These are phyloP conservation scores for Pimpla rufipes DNA, from an alignment of 2,888 invertebrate species.

Conservation along the genomic window DNA sequence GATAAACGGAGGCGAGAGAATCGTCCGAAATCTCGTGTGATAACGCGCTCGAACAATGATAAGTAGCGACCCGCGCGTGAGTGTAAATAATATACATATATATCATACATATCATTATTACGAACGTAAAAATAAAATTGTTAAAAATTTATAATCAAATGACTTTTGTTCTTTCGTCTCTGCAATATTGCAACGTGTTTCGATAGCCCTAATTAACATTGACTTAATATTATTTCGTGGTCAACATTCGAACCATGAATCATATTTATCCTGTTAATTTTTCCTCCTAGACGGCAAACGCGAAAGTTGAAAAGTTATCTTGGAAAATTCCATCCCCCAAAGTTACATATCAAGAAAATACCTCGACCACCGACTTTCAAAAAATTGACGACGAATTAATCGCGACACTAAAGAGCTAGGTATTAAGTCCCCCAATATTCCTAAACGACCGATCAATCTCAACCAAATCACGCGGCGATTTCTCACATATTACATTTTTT, in stretches of 20 bases:
- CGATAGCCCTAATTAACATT: background rate
- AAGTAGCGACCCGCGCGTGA: constrained; percentile 8
- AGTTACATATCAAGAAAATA: too few species aligned
- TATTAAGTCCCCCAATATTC: background rate
- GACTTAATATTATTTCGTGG: background rate
- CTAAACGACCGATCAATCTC: too few species aligned
- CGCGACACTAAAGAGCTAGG: too few species aligned
- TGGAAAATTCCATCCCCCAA: too few species aligned
- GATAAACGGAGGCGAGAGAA: constrained; percentile 12
- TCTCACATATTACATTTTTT: too few species aligned
- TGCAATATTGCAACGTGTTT: background rate
- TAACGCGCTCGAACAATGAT: constrained; percentile 27
- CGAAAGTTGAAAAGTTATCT: too few species aligned
- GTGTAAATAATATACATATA: background rate
- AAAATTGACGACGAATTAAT: too few species aligned
- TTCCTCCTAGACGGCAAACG: too few species aligned
- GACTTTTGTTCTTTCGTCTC: background rate
- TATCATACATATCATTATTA: constrained; percentile 13
- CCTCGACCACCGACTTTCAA: too few species aligned
- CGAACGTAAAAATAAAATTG: constrained; percentile 19
- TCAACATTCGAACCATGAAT: background rate
- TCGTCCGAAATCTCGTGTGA: constrained; percentile 21
- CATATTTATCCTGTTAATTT: too few species aligned
- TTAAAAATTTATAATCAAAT: constrained; percentile 19
- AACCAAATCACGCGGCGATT: too few species aligned